Base-by-base conservation (phyloP, 2,888 invertebrate species). In the Eretmocerus hayati region DNA sequence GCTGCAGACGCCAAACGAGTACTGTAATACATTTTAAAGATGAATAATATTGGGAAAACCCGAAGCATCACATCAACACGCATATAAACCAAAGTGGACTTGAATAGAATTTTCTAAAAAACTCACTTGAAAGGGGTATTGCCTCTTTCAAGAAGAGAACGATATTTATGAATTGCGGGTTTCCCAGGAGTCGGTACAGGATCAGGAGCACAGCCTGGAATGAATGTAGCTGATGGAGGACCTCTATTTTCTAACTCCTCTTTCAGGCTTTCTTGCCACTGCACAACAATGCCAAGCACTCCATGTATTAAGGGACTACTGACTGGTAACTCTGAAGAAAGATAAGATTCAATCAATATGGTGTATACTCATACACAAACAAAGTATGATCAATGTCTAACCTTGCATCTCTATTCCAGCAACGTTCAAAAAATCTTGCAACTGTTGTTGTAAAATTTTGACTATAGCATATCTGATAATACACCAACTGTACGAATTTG, bases 401-500 rank as follows among this genome's bases (percentile, higher is more conserved):
- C 91, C 91, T 73, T 86, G 83, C 73, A 89, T 80, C 72, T 95
- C 94, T 60, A 92, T 86, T 56, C 94, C 93, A 57, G 91, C 88
- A 32, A 89, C 78, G 55, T 83, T 84, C 3, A 97, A 77, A 74
- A 99, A 95, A 61, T 89, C 85, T 61, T 86, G 86, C 31, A 99
- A 72, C 65, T 92, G 89, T 55, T 81, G 78, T 58, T 90, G 86
- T 43, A 90, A 84, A 50, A 94, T 81, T 60, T 87, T 83, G 52
- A 96, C 81, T 47, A 91, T 84, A 3, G 95, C 90, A 62, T 93
- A 80, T 56, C 95, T 82, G 75, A 99, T 82, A 55, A 99, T 83
- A 64, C 86, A 83, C 99, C 99, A 99, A 43, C 94, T 90, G 72
- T 93, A 95, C 26, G 95, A 94, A 66, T 86, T 86, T 0, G 96